Evolutionary conservation across 1,140 invertebrate genomes (phyloP).

Genomic region (Microplitis demolitor): DNA sequence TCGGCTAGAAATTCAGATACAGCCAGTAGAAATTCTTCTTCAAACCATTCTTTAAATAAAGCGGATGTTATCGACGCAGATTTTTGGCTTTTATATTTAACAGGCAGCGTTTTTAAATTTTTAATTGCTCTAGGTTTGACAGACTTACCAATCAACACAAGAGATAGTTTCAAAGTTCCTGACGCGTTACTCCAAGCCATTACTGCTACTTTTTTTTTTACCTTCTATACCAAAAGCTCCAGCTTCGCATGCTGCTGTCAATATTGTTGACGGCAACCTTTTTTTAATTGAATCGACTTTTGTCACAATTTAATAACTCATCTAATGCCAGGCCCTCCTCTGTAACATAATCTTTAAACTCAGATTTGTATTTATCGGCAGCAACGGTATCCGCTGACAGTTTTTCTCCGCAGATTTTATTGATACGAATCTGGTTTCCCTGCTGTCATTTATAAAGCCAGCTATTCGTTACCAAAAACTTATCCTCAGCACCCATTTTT

Average conservation of each 20-base stretch:
- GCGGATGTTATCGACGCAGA: constrained; percentile 47
- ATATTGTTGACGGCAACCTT: constrained; percentile 36
- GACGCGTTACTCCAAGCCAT: constrained; percentile 51
- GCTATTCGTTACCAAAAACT: constrained; percentile 34
- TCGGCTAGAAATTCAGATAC: constrained; percentile 40
- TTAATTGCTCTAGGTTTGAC: constrained; percentile 43
- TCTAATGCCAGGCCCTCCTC: constrained; percentile 16
- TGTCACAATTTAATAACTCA: constrained; percentile 46
- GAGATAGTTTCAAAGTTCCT: constrained; percentile 45
- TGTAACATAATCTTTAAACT: constrained; percentile 11
- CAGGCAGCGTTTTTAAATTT: constrained; percentile 36
- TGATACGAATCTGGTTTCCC: constrained; percentile 26
- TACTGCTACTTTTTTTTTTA: constrained; percentile 34
- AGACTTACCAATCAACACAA: constrained; percentile 45
- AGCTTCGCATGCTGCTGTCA: constrained; percentile 32
- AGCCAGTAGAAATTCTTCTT: constrained; percentile 39
- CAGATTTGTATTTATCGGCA: constrained; percentile 17
- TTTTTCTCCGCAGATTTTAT: constrained; percentile 27
- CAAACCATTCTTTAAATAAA: constrained; percentile 50
- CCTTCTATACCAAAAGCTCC: constrained; percentile 26
- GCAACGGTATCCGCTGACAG: constrained; percentile 19
- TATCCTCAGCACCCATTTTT: constrained; percentile 19
- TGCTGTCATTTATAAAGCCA: constrained; percentile 37
- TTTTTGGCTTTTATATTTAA: constrained; percentile 44
- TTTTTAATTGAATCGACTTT: constrained; percentile 44